A percentile compares a stretch with the other conserved stretches of the same genome.
These are phyloP conservation scores for Luperina nickerlii DNA, from an alignment of 2,888 invertebrate species.

Conservation along the genomic window DNA sequence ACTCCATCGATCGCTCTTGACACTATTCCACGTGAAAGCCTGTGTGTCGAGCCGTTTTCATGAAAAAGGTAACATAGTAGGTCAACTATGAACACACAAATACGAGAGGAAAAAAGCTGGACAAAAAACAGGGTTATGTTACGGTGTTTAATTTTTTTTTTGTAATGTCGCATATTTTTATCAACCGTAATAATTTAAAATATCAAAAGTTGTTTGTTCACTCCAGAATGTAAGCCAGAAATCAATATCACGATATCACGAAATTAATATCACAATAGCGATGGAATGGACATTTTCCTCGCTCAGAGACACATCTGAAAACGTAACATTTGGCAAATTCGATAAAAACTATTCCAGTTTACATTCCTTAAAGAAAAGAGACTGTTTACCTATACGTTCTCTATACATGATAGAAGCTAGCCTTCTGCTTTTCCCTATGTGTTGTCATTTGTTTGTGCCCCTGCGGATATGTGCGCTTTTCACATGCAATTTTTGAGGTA, in stretches of 20 bases:
- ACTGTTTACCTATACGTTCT: neutral
- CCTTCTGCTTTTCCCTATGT: conserved; percentile 11
- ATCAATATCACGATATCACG: neutral
- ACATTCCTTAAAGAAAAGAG: neutral
- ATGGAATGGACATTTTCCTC: neutral
- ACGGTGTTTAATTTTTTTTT: neutral
- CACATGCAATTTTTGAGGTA: conserved; percentile 51
- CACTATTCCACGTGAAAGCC: conserved; percentile 68
- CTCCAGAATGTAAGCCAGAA: neutral
- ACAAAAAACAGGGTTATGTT: neutral
- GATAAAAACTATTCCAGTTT: neutral
- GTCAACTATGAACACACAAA: neutral
- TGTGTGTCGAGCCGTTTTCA: conserved; percentile 47
- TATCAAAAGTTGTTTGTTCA: neutral
- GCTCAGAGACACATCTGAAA: neutral
- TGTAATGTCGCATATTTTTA: neutral
- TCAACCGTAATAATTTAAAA: neutral
- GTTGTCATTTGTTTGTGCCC: conserved; percentile 47
- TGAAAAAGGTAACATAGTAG: conserved; percentile 21
- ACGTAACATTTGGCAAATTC: neutral
- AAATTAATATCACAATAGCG: neutral
- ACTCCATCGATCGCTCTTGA: conserved; percentile 68
- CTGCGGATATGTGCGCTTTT: conserved; percentile 56
- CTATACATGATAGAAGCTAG: neutral
- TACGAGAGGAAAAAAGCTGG: neutral